These are phyloP conservation scores for Onychostruthus taczanowskii DNA, from an alignment of 2,113 vertebrate species.

Conservation along the genomic window DNA sequence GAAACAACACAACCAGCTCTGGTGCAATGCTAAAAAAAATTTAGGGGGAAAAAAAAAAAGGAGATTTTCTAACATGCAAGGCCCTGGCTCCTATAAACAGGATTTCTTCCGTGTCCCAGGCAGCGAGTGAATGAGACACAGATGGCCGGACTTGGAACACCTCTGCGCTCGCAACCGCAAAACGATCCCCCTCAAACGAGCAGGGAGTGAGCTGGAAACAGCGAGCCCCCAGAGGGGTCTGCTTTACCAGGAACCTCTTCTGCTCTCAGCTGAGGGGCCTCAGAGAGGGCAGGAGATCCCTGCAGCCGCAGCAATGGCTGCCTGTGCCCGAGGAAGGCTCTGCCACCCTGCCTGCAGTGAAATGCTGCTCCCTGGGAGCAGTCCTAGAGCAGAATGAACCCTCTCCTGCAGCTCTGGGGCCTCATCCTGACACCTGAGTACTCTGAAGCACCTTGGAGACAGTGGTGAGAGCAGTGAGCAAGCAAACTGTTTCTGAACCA, in stretches of 20 bases:
- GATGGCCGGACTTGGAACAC: slow-evolving; percentile 33
- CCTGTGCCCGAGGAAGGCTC: background rate
- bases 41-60: background rate
- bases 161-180: background rate
- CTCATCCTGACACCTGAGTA: background rate
- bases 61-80: background rate
- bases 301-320: rapidly evolving
- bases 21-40: background rate
- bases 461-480: rapidly evolving
- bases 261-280: background rate
- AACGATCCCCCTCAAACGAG: background rate
- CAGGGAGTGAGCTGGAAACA: background rate
- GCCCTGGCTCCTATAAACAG: slow-evolving; percentile 5
- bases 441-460: rapidly evolving
- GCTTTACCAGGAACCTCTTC: background rate
- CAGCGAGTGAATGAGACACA: slow-evolving; percentile 36
- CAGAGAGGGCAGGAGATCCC: background rate
- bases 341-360: background rate
- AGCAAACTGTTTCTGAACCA: background rate
- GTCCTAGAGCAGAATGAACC: background rate
- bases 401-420: too few species aligned
- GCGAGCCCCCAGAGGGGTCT: background rate
- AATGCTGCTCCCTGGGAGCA: background rate
- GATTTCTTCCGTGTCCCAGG: slow-evolving; percentile 23
- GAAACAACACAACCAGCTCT: background rate